A percentile compares a stretch with the other conserved stretches of the same genome.
These are phyloP conservation scores for Notothenia rossii DNA, from an alignment of 2,113 vertebrate species.

Conservation along the genomic window DNA sequence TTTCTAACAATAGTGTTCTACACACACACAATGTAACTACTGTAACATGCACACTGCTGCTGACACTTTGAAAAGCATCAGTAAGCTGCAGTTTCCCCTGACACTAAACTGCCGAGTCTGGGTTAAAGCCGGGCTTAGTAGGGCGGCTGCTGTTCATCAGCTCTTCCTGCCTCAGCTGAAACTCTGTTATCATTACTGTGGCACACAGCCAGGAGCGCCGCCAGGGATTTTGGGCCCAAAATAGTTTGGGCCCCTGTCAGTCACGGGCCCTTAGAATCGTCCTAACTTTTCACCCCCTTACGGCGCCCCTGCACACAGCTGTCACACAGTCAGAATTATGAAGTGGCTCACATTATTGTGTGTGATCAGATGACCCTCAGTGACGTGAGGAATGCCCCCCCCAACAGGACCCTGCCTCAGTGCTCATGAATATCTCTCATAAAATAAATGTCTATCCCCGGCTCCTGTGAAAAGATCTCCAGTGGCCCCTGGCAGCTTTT, in stretches of 20 bases:
- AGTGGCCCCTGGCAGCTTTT: slow-evolving; percentile 69
- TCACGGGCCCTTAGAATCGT: too few relatives aligned
- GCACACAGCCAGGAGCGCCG: not conserved
- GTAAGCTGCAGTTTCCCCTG: not conserved
- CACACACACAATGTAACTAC: not conserved
- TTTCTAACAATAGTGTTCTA: too few relatives aligned
- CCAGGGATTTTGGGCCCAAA: too few relatives aligned
- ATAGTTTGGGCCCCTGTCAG: too few relatives aligned
- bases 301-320: not conserved
- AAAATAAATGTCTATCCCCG: not conserved
- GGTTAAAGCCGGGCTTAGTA: slow-evolving; percentile 3
- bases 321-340: slow-evolving; percentile 8
- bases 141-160: not conserved
- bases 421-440: slow-evolving; percentile 64
- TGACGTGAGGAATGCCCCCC: too few relatives aligned
- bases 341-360: slow-evolving; percentile 39
- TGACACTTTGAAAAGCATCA: not conserved
- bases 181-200: slow-evolving; percentile 30
- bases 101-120: slow-evolving; percentile 5
- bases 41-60: slow-evolving; percentile 3
- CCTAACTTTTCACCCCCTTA: too few relatives aligned
- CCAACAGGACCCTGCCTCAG: slow-evolving; percentile 10
- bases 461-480: slow-evolving; percentile 62
- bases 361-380: slow-evolving; percentile 24
- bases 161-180: slow-evolving; percentile 24